Evolutionary conservation across 1,140 invertebrate species (phyloP).

Genomic region (Elymnias hypermnestra): DNA sequence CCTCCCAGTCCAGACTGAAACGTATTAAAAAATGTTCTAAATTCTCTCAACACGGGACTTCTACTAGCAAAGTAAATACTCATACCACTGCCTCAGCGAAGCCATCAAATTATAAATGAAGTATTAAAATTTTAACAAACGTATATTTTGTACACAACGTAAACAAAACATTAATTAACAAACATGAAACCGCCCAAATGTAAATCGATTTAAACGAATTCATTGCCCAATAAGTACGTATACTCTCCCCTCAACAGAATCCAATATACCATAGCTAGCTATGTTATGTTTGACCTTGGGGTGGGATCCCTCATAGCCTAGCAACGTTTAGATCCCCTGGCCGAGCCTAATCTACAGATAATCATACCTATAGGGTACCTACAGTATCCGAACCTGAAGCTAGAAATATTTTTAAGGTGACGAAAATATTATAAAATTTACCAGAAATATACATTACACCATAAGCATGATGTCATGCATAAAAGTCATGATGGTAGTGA

Average conservation of each 20-base stretch:
- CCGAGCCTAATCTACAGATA: conserved; percentile 58
- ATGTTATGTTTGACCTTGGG: conserved; percentile 65
- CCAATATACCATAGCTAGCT: conserved; percentile 36
- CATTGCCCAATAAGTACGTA: conserved; percentile 22
- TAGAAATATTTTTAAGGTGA: conserved; percentile 29
- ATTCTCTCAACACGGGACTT: too few species aligned
- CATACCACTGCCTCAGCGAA: too few species aligned
- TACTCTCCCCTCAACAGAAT: conserved; percentile 27
- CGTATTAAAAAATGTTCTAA: too few species aligned
- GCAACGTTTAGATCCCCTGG: conserved; percentile 65
- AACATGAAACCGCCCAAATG: conserved; percentile 11
- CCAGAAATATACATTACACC: neutral
- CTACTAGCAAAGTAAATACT: too few species aligned
- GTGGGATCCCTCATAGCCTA: conserved; percentile 61
- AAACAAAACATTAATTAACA: neutral
- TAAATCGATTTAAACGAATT: conserved; percentile 20
- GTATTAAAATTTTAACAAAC: too few species aligned
- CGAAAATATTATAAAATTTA: neutral
- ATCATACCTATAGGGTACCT: conserved; percentile 59
- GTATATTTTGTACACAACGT: too few species aligned
- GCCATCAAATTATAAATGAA: too few species aligned
- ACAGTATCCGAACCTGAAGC: conserved; percentile 38
- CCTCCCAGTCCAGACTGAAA: too few species aligned
- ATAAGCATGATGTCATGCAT: too few species aligned
- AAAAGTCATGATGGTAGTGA: too few species aligned